A percentile compares a stretch with the other conserved stretches of the same genome.
Evolutionary conservation across 37 sponge, comb jelly and placozoan species (phyloP).

Genomic region (Agelas oroides): DNA sequence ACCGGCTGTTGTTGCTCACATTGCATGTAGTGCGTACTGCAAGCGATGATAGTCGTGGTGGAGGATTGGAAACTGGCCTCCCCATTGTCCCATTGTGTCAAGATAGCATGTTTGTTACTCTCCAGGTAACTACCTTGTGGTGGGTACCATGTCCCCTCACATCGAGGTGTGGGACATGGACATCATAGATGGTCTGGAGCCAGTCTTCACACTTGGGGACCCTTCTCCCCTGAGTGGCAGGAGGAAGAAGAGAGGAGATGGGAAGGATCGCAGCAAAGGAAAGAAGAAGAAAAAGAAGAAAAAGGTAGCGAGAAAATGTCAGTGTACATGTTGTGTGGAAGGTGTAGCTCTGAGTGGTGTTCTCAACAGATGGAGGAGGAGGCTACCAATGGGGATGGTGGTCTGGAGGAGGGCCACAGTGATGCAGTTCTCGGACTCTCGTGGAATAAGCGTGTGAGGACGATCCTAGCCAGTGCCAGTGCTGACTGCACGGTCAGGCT

Average conservation of each 20-base stretch:
- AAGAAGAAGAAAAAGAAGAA: conserved; percentile 60
- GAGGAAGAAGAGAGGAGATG: background rate
- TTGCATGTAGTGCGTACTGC: too few relatives aligned
- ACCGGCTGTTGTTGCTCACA: too few relatives aligned
- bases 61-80: too few relatives aligned
- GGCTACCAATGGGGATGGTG: background rate
- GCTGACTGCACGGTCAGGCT: conserved; percentile 88
- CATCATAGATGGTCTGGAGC: conserved; percentile 84
- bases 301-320: conserved; percentile 28
- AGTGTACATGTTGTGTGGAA: too few relatives aligned
- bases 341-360: too few relatives aligned
- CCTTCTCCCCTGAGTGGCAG: background rate
- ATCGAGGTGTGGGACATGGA: conserved; percentile 99
- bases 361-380: too few relatives aligned
- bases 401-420: conserved; percentile 72
- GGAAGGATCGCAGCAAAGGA: conserved; percentile 1
- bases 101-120: background rate
- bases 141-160: conserved; percentile 89
- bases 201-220: conserved; percentile 79
- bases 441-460: conserved; percentile 87
- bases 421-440: conserved; percentile 91
- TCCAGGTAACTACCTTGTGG: conserved; percentile 81
- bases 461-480: conserved; percentile 90
- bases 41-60: too few relatives aligned
- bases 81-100: too few relatives aligned